Conservation (phyloP, 1,140 invertebrate species). For the Triops longicaudatus region DNA sequence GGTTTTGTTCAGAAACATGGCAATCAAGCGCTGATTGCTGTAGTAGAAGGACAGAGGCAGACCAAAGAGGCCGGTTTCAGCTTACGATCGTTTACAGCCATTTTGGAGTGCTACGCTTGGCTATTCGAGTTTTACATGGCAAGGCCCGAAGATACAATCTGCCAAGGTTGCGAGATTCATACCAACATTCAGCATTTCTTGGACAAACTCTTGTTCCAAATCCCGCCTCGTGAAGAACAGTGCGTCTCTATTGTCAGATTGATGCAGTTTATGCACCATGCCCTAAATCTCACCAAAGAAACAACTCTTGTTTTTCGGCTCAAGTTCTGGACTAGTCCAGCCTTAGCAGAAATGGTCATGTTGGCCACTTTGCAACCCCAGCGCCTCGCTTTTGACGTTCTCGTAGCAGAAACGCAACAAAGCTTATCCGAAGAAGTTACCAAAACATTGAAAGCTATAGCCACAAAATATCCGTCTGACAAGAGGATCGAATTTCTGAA, state of each 20-base stretch:
- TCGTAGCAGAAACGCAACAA: neutral
- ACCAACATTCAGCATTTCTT: neutral
- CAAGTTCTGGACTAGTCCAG: neutral
- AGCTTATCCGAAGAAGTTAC: slow-evolving; percentile 4
- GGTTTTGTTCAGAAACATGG: neutral
- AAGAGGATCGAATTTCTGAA: neutral
- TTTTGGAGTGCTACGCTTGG: neutral
- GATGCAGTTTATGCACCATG: neutral
- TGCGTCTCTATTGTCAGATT: neutral
- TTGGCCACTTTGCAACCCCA: neutral
- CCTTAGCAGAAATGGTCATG: neutral
- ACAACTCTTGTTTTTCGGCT: neutral
- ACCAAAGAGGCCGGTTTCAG: neutral
- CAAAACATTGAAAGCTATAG: neutral
- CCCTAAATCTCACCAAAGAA: neutral
- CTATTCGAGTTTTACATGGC: neutral
- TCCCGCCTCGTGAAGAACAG: neutral
- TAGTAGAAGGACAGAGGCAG: neutral
- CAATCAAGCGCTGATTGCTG: neutral
- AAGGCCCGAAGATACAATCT: neutral
- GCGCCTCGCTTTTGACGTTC: neutral
- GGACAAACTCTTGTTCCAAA: neutral
- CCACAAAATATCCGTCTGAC: neutral
- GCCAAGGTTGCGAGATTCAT: neutral
- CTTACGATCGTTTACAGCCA: neutral